These are phyloP conservation scores for Crocuta crocuta DNA, from an alignment of 2,113 vertebrate genomes.

Conservation along the genomic window DNA sequence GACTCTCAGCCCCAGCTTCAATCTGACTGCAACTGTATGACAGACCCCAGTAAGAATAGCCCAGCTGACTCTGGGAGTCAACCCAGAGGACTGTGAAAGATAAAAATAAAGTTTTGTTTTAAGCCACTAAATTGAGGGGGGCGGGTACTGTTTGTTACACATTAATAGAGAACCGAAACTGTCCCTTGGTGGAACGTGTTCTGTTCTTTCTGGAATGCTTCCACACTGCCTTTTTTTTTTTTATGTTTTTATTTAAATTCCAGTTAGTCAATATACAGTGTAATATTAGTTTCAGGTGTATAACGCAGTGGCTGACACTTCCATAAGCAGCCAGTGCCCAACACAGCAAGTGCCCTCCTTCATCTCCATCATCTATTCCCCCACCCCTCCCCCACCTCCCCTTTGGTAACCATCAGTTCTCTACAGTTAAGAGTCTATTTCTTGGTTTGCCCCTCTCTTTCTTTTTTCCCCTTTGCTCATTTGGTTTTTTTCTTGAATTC, in stretches of 20 bases:
- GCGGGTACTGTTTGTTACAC: background rate
- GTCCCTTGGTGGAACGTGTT: background rate
- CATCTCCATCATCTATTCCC: background rate
- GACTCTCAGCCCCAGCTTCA: background rate
- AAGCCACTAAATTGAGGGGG: background rate
- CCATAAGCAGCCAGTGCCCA: background rate
- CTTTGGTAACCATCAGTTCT: background rate
- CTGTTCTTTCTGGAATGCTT: slow-evolving; percentile 7
- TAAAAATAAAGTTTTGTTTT: background rate
- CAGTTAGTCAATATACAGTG: background rate
- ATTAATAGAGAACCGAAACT: background rate
- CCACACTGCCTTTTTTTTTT: background rate
- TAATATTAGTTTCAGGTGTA: background rate
- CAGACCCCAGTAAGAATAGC: background rate
- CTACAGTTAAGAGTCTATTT: background rate
- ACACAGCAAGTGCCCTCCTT: background rate
- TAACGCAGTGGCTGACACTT: background rate
- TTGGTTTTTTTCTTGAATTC: background rate
- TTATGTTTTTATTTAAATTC: background rate
- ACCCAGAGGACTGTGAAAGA: background rate
- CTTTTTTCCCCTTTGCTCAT: background rate
- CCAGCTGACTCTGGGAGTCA: background rate
- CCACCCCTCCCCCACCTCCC: background rate
- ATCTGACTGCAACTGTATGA: background rate
- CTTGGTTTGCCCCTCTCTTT: background rate